Conservation (phyloP, 2,888 invertebrate genomes). For the Eulithis prunata region DNA sequence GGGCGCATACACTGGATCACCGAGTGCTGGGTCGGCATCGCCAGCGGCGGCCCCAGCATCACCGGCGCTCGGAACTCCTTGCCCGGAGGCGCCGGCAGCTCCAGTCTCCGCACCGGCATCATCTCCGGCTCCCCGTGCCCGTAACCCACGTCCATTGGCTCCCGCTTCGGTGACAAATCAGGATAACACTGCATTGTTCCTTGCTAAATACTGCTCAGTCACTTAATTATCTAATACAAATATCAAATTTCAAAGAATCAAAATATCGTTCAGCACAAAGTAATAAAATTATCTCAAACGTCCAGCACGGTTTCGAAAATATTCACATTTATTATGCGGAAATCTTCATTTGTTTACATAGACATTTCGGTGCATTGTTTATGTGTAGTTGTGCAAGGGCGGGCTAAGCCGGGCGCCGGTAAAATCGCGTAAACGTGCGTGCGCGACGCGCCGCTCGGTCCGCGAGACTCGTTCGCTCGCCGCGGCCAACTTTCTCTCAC, state of each 20-base stretch:
- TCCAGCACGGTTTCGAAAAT: constrained; percentile 45
- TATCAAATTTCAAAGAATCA: constrained; percentile 37
- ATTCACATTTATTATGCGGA: constrained; percentile 53
- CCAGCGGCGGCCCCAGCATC: constrained; percentile 65
- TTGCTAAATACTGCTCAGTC: constrained; percentile 50
- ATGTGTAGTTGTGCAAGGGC: constrained; percentile 59
- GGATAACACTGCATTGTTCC: constrained; percentile 79
- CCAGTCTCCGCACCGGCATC: constrained; percentile 67
- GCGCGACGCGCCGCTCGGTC: constrained; percentile 74
- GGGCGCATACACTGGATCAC: constrained; percentile 83
- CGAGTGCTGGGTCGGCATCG: constrained; percentile 67
- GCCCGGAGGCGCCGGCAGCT: constrained; percentile 78
- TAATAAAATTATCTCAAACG: constrained; percentile 26
- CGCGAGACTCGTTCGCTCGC: constrained; percentile 82
- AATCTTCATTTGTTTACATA: constrained; percentile 54
- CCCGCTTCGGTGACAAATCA: constrained; percentile 74
- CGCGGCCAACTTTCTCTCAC: constrained; percentile 84
- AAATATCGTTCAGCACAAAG: constrained; percentile 35
- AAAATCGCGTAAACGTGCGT: constrained; percentile 68
- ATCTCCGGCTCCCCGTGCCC: constrained; percentile 62
- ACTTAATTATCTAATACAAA: constrained; percentile 38
- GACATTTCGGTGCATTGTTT: constrained; percentile 65
- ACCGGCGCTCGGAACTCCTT: constrained; percentile 80
- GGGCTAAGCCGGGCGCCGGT: constrained; percentile 53
- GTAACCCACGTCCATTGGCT: constrained; percentile 69